Conservation (phyloP, 2,113 vertebrate genomes). For the Ranitomeya variabilis region DNA sequence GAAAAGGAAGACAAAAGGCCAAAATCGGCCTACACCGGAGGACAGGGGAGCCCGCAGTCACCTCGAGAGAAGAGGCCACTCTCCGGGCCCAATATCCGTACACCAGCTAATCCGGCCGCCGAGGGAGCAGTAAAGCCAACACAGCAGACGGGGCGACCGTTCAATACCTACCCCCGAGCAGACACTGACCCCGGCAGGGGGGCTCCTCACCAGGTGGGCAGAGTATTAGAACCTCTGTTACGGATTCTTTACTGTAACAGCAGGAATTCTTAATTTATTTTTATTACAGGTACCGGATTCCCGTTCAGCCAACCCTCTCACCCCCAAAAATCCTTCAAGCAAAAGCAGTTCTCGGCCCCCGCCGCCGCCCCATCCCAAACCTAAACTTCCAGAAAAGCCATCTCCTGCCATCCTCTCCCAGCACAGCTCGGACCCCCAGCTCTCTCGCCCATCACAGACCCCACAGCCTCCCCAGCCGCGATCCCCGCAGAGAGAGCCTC, state of each 20-base stretch:
- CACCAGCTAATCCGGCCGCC: constrained; percentile 74
- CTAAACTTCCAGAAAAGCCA: constrained; percentile 71
- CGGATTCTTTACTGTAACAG: too few species aligned
- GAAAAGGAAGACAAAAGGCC: constrained; percentile 80
- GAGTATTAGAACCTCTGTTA: not conserved
- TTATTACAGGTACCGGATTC: constrained; percentile 25
- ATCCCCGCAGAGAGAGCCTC: constrained; percentile 84
- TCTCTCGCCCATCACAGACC: constrained; percentile 44
- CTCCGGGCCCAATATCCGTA: constrained; percentile 85
- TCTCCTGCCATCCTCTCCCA: constrained; percentile 69
- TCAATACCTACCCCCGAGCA: constrained; percentile 89
- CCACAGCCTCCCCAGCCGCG: constrained; percentile 67
- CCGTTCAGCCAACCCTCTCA: constrained; percentile 26
- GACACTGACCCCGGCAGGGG: constrained; percentile 82
- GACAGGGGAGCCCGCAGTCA: constrained; percentile 75
- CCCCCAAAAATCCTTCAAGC: constrained; percentile 35
- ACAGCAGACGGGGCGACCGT: constrained; percentile 80
- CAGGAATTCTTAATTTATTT: too few species aligned
- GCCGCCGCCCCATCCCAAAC: constrained; percentile 64
- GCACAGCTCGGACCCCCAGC: constrained; percentile 67
- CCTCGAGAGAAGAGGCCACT: constrained; percentile 88
- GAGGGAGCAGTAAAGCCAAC: constrained; percentile 76
- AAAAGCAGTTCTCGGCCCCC: constrained; percentile 58
- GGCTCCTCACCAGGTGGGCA: constrained; percentile 77
- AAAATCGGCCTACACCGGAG: constrained; percentile 78